Evolutionary conservation across 2,797 vertebrate species (phyloP).

Genomic region (Zonotrichia albicollis): DNA sequence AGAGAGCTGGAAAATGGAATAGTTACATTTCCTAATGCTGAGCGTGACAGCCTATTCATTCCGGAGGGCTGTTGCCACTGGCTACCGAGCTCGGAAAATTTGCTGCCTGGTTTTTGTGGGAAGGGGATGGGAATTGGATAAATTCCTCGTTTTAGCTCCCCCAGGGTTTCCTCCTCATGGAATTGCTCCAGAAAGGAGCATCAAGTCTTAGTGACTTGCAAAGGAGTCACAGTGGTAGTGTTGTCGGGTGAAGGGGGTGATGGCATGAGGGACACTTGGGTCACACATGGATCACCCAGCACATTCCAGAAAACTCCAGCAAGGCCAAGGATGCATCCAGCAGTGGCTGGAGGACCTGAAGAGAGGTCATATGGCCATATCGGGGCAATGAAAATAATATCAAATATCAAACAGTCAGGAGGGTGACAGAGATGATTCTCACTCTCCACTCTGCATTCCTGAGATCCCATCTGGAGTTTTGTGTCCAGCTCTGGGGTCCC

Average conservation of each 20-base stretch:
- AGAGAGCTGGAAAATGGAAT: constrained; percentile 39
- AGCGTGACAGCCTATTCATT: constrained; percentile 41
- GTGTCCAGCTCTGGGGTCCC: background rate
- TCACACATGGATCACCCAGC: background rate
- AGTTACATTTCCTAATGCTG: constrained; percentile 45
- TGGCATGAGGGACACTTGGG: background rate
- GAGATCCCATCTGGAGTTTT: background rate
- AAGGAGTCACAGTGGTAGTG: rapidly evolving
- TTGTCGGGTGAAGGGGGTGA: rapidly evolving
- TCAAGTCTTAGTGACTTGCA: background rate
- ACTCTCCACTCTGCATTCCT: rapidly evolving
- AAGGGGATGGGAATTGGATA: background rate
- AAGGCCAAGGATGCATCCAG: background rate
- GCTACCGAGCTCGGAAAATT: constrained; percentile 9
- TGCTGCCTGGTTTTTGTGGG: background rate
- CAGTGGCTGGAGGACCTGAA: background rate
- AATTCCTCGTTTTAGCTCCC: background rate
- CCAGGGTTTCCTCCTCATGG: background rate
- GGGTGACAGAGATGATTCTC: rapidly evolving
- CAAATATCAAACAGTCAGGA: rapidly evolving
- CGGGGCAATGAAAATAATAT: background rate
- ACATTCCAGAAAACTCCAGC: background rate
- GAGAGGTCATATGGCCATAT: rapidly evolving
- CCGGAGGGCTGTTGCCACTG: constrained; percentile 32
- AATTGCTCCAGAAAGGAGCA: background rate